Evolutionary conservation across 53 echinoderm and acorn worm genomes (phyloP), one percentile per base, ranked within the genome.

Genomic region (Mesocentrotus franciscanus): DNA sequence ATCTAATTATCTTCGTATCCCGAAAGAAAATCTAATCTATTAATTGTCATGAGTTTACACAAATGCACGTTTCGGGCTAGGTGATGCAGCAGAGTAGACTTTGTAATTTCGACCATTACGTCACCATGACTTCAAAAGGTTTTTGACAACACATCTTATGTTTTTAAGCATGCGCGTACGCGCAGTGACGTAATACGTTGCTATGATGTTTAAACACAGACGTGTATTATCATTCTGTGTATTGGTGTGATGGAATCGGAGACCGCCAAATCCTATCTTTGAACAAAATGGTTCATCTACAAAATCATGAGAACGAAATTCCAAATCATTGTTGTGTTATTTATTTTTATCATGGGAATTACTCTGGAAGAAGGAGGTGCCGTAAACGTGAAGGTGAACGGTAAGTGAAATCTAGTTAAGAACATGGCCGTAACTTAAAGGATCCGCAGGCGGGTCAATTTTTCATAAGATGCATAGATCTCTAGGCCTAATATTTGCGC

Each of bases 251-350:
- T 59, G 27, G 89, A 89, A 56, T 58, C 22, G 91, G 35, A 91
- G 56, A 87, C 26, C 9, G 58, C 58, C 27, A 1, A 13, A 35
- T 66, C 66, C 66, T 91, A 10, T 91, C 66, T 91, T 91, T 91
- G 34, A 64, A 22, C 72, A 92, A 71, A 27, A 92, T 92, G 92
- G 39, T 74, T 92, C n/a, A 42, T 72, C 70, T 92, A 55, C n/a
- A 15, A 66, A 72, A 92, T 92, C 92, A 92, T 92, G 92, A 71
- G 27, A 70, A 22, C 34, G 14, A 92, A 72, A 35, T 92, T 74
- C 35, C 91, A 39, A 35, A 91, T 91, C 91, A 66, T 91, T 91
- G 35, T 91, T 66, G 64, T 29, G 64, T 66, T 91, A 66, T 64
- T 91, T 39, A 10, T 64, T 34, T 91, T 66, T 39, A 91, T 33